A percentile compares a stretch with the other conserved stretches of the same genome.
Conservation (phyloP, 2,797 vertebrate species). For the Muraenolepis orangiensis region DNA sequence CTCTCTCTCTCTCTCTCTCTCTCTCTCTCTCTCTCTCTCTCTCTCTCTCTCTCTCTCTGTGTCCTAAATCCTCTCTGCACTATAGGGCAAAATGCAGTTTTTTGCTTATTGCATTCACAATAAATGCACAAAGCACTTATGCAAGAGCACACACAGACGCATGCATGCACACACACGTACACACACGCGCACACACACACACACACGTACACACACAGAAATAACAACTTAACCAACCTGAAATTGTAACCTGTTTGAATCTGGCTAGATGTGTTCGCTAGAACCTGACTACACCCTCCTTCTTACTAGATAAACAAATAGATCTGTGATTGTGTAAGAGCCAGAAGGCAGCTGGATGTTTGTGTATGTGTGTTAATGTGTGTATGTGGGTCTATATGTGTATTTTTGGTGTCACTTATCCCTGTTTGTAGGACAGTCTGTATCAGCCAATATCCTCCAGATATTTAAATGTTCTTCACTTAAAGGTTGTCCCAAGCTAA, state of each 20-base stretch:
- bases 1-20: not conserved
- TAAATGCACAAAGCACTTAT: constrained; percentile 20
- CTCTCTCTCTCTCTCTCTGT: constrained; percentile 4
- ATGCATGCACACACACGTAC: not conserved
- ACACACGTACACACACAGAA: constrained; percentile 3
- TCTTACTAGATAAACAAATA: not conserved
- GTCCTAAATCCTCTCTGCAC: constrained; percentile 53
- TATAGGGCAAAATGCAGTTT: constrained; percentile 22
- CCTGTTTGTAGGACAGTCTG: not conserved
- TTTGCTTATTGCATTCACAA: constrained; percentile 44
- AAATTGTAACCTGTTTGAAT: not conserved
- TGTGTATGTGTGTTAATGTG: not conserved
- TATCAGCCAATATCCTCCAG: not conserved
- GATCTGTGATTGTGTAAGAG: not conserved
- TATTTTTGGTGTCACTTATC: not conserved
- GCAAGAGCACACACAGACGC: constrained; percentile 1
- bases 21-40: not conserved
- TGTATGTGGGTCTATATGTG: not conserved
- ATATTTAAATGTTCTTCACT: not conserved
- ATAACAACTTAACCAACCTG: not conserved
- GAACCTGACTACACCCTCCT: not conserved
- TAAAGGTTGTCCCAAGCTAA: not conserved
- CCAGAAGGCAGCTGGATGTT: not conserved
- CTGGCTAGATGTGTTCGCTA: not conserved
- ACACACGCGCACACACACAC: not conserved